A percentile compares a stretch with the other conserved stretches of the same genome.
These are phyloP conservation scores for Papilio xuthus DNA, from an alignment of 1,140 invertebrate species.

Conservation along the genomic window DNA sequence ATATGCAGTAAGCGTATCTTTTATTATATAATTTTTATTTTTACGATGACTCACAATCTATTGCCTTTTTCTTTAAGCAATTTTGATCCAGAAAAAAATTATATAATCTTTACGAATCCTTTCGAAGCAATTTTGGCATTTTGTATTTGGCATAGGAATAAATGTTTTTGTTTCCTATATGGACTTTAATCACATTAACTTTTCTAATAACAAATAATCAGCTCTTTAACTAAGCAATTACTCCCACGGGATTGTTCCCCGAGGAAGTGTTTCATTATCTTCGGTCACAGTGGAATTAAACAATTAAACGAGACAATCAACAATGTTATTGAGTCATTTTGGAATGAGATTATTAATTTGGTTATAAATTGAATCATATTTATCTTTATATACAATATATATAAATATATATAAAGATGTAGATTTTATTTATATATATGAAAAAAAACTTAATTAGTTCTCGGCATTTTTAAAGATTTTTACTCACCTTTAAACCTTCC, in stretches of 20 bases:
- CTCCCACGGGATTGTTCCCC: background rate
- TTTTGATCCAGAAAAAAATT: too few species aligned
- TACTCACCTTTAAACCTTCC: too few species aligned
- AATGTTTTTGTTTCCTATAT: background rate
- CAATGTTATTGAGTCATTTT: background rate
- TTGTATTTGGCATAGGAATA: background rate
- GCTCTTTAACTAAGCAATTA: background rate
- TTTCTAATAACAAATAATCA: conserved; percentile 1
- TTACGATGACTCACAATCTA: background rate
- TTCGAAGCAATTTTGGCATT: background rate
- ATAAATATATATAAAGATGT: too few species aligned
- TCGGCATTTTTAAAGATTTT: too few species aligned
- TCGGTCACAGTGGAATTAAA: background rate
- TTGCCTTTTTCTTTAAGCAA: background rate
- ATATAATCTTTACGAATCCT: too few species aligned
- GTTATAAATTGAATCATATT: too few species aligned
- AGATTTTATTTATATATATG: too few species aligned
- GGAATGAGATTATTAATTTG: background rate
- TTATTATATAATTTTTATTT: too few species aligned
- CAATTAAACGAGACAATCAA: background rate
- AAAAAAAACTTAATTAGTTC: too few species aligned
- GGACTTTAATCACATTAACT: background rate
- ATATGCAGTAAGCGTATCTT: too few species aligned
- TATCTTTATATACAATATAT: too few species aligned
- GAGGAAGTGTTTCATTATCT: background rate